These are phyloP conservation scores for Drosophila testacea DNA, from an alignment of 2,888 invertebrate genomes.

Conservation along the genomic window DNA sequence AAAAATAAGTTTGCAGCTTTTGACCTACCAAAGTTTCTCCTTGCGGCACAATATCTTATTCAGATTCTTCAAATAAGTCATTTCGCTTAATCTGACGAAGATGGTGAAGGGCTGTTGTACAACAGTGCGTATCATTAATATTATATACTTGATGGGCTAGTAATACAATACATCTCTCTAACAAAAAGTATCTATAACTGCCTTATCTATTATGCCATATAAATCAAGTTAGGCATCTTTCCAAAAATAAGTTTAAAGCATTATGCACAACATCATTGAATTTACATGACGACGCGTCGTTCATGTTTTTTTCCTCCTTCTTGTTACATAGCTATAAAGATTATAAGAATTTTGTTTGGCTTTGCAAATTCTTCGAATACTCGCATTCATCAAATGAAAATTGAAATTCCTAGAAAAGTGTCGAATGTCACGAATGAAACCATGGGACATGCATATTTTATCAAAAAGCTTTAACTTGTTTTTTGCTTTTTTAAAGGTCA, in stretches of 20 bases:
- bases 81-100: constrained; percentile 14
- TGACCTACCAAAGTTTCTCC: constrained; percentile 19
- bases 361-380: constrained; percentile 20
- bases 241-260: constrained; percentile 5
- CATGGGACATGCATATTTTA: neutral
- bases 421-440: constrained; percentile 34
- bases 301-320: neutral
- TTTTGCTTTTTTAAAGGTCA: neutral
- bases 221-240: neutral
- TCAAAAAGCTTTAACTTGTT: constrained; percentile 3
- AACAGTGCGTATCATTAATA: constrained; percentile 25
- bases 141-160: constrained; percentile 15
- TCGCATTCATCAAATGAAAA: constrained; percentile 32
- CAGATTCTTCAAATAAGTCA: constrained; percentile 22
- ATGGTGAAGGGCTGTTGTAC: neutral
- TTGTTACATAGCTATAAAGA: constrained; percentile 1
- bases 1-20: constrained; percentile 70
- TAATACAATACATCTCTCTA: constrained; percentile 3
- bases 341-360: constrained; percentile 29
- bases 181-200: constrained; percentile 2
- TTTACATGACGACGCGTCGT: constrained; percentile 3
- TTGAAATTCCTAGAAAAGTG: constrained; percentile 46
- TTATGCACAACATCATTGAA: neutral
- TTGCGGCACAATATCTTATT: constrained; percentile 22
- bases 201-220: neutral